A percentile compares a stretch with the other conserved stretches of the same genome.
phyloP scores from a whole-genome alignment of 1,140 invertebrate species.

The Cyphomyrmex costatus region DNA sequence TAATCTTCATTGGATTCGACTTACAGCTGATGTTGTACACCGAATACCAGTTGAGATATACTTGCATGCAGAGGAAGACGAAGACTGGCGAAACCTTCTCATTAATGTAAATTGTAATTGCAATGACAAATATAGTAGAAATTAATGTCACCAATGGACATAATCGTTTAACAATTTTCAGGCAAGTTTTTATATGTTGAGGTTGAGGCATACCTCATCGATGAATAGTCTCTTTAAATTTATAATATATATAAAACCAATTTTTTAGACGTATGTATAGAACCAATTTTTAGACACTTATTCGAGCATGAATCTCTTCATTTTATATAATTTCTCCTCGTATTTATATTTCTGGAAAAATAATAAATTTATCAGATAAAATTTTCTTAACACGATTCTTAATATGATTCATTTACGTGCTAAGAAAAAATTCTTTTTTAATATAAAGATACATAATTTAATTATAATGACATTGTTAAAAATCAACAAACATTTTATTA shows the following conservation, averaged over 20 bases:
- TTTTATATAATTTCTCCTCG: neutral
- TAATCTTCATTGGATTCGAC: constrained; percentile 70
- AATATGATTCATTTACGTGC: neutral
- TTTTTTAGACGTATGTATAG: constrained; percentile 4
- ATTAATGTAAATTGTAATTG: constrained; percentile 75
- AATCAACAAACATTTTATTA: neutral
- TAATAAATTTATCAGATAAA: neutral
- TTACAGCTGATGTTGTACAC: constrained; percentile 75
- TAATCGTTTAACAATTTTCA: constrained; percentile 15
- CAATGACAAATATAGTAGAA: constrained; percentile 49
- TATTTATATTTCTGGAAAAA: constrained; percentile 15
- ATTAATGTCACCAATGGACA: constrained; percentile 54
- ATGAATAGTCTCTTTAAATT: constrained; percentile 8
- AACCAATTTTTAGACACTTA: neutral
- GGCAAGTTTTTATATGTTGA: constrained; percentile 43
- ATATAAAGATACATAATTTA: constrained; percentile 4
- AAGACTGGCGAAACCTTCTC: constrained; percentile 75
- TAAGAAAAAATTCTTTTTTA: constrained; percentile 15
- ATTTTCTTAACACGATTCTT: neutral
- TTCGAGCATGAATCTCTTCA: neutral
- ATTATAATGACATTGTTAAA: neutral
- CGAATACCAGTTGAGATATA: constrained; percentile 81
- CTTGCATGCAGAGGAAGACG: constrained; percentile 78
- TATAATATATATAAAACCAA: neutral
- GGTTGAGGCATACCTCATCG: neutral